Percentiles rank a stretch among this genome's conserved stretches.
These are phyloP conservation scores for Australoheros facetus DNA, from an alignment of 2,797 vertebrate species.

Conservation along the genomic window DNA sequence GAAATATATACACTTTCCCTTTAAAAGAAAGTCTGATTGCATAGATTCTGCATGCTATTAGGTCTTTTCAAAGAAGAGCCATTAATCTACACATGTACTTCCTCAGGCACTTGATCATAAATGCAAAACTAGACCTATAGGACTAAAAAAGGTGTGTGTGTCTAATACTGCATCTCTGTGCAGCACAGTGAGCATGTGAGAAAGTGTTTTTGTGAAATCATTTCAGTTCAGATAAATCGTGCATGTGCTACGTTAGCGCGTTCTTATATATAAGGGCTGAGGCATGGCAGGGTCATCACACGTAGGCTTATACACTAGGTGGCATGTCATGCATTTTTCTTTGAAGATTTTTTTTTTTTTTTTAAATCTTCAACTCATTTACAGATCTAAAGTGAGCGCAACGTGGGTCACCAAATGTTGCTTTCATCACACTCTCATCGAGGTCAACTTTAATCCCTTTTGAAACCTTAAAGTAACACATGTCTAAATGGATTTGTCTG, in stretches of 20 bases:
- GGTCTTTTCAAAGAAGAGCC: conserved; percentile 43
- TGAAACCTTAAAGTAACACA: conserved; percentile 19
- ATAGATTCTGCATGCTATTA: conserved; percentile 52
- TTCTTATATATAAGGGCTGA: conserved; percentile 7
- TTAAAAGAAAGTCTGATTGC: conserved; percentile 43
- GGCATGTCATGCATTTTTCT: conserved; percentile 43
- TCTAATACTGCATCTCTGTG: conserved; percentile 13
- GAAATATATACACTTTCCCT: conserved; percentile 37
- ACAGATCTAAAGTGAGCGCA: conserved; percentile 31
- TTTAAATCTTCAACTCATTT: conserved; percentile 23
- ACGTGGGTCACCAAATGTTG: conserved; percentile 9
- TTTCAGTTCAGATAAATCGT: conserved; percentile 26
- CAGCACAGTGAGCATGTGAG: conserved; percentile 15
- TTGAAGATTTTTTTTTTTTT: conserved; percentile 49
- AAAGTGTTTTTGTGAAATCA: conserved; percentile 12
- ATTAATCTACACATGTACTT: conserved; percentile 64
- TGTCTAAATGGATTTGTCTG: conserved; percentile 37
- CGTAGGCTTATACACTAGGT: conserved; percentile 29
- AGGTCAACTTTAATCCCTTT: conserved; percentile 45
- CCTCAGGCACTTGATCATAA: conserved; percentile 58
- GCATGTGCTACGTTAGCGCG: not conserved
- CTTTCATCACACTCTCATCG: conserved; percentile 41
- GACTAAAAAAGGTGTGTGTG: conserved; percentile 13
- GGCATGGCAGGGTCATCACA: conserved; percentile 26
- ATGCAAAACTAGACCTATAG: conserved; percentile 52